A percentile compares a stretch with the other conserved stretches of the same genome.
phyloP scores from a whole-genome alignment of 2,113 vertebrate genomes.

The Mastomys natalensis region DNA sequence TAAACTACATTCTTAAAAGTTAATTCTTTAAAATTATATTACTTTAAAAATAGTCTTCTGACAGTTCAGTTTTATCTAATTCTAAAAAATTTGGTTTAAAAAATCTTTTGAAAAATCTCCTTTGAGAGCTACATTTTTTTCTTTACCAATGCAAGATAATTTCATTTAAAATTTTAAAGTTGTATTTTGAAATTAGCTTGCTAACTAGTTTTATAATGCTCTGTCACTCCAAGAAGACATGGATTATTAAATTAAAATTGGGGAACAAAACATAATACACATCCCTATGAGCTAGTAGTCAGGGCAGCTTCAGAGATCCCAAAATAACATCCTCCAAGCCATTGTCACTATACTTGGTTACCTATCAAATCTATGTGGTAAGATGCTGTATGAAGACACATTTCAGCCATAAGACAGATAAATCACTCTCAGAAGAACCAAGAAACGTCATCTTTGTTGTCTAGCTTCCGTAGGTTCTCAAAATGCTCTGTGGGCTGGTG shows the following conservation, averaged over 20 bases:
- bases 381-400: not conserved
- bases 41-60: not conserved
- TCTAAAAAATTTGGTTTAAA: constrained; percentile 27
- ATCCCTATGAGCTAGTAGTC: too few relatives aligned
- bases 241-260: not conserved
- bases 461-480: not conserved
- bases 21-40: constrained; percentile 37
- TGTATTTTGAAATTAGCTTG: not conserved
- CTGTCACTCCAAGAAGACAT: not conserved
- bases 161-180: not conserved
- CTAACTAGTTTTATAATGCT: not conserved
- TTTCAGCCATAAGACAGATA: not conserved
- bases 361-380: not conserved
- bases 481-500: not conserved
- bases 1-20: constrained; percentile 19
- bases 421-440: not conserved
- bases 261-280: not conserved
- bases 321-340: not conserved
- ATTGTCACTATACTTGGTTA: not conserved
- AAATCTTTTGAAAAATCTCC: constrained; percentile 14
- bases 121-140: not conserved
- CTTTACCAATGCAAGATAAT: not conserved
- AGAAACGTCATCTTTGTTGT: not conserved
- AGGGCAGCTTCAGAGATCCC: too few relatives aligned
- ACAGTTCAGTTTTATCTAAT: not conserved